These are phyloP conservation scores for Cossypha polioptera DNA, from an alignment of 2,797 vertebrate species.

Conservation along the genomic window DNA sequence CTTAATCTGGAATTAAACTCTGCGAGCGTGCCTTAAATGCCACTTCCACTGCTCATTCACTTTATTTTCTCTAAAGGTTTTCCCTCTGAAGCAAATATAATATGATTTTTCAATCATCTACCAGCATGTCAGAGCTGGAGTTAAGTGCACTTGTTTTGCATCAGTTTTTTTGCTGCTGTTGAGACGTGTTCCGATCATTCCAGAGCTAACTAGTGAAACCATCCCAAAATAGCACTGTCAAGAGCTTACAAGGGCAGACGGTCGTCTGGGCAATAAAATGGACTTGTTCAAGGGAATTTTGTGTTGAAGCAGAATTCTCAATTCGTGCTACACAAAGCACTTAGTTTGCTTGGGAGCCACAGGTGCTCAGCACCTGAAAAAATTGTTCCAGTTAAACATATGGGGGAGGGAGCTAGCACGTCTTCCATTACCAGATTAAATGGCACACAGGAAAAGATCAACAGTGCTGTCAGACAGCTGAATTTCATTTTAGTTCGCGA, in stretches of 20 bases:
- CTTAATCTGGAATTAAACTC: constrained; percentile 45
- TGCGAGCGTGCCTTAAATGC: not conserved
- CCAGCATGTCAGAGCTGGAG: not conserved
- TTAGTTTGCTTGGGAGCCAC: not conserved
- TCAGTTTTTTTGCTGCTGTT: not conserved
- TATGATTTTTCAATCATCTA: not conserved
- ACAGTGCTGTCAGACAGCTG: constrained; percentile 33
- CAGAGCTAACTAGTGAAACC: constrained; percentile 49
- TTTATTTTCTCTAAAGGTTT: not conserved
- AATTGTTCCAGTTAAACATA: not conserved
- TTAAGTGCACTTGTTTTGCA: not conserved
- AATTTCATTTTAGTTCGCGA: not conserved
- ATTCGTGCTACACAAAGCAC: not conserved
- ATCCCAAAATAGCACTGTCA: constrained; percentile 53
- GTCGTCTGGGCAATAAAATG: constrained; percentile 4
- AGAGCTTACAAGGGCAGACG: constrained; percentile 49
- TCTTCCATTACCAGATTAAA: constrained; percentile 48
- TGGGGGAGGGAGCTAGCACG: not conserved
- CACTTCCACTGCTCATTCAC: not conserved
- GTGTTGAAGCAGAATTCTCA: not conserved
- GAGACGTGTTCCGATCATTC: constrained; percentile 6
- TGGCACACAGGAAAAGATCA: constrained; percentile 50
- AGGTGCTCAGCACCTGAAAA: constrained; percentile 7
- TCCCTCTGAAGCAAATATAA: not conserved
- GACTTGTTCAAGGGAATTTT: not conserved